phyloP scores from a whole-genome alignment of 2,888 invertebrate species.

The Pristionchus exspectatus region DNA sequence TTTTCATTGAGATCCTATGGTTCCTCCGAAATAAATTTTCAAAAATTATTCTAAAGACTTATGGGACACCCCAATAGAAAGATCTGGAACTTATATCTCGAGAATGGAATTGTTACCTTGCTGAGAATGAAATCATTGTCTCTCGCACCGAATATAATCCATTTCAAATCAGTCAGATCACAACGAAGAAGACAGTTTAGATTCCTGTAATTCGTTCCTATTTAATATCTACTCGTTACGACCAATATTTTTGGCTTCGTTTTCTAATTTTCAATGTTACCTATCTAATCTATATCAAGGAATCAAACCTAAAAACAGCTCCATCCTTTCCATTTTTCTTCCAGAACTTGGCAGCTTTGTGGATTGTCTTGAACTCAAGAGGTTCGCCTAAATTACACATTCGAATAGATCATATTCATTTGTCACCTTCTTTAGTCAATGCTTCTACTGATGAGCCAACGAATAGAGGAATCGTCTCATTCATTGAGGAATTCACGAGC shows the following conservation, averaged over 20 bases:
- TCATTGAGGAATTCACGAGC: background rate
- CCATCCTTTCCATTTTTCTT: background rate
- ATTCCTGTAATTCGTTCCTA: background rate
- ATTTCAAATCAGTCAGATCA: slow-evolving; percentile 16
- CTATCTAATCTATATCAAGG: too few species aligned
- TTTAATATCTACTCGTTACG: too few species aligned
- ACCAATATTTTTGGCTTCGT: too few species aligned
- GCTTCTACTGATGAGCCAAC: slow-evolving; percentile 11
- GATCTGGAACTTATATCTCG: background rate
- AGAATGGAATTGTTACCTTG: background rate
- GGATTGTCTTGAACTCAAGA: background rate
- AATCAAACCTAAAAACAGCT: background rate
- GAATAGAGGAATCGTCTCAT: slow-evolving; percentile 20
- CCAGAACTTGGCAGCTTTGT: background rate
- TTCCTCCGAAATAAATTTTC: too few species aligned
- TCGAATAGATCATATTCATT: background rate
- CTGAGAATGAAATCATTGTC: background rate
- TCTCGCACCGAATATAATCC: slow-evolving; percentile 21
- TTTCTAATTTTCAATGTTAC: too few species aligned
- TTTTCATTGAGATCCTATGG: too few species aligned
- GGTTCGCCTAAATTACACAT: background rate
- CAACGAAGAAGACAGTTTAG: background rate
- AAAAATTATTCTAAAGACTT: too few species aligned
- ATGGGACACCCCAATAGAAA: too few species aligned
- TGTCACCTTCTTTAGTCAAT: background rate